Evolutionary conservation across 1,140 invertebrate genomes (phyloP).

Genomic region (Leptonema lineaticorne): DNA sequence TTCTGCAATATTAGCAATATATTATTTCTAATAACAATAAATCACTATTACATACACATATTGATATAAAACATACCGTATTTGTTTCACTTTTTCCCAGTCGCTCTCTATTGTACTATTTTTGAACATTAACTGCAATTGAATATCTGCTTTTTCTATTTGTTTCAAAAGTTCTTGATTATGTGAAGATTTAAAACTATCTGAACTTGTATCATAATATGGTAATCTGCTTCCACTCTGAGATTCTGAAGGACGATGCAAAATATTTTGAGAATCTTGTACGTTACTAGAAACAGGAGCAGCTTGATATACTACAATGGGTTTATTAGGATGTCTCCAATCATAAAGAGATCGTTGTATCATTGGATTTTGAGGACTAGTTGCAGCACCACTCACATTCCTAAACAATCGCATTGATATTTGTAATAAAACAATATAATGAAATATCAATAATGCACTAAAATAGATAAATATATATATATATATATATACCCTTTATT

Average conservation of each 20-base stretch:
- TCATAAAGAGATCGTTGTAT: conserved; percentile 30
- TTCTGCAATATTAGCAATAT: conserved; percentile 45
- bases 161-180: conserved; percentile 35
- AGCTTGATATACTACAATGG: conserved; percentile 31
- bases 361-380: conserved; percentile 29
- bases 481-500: conserved; percentile 34
- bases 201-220: conserved; percentile 38
- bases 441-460: too few species aligned
- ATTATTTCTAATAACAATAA: conserved; percentile 7
- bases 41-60: conserved; percentile 8
- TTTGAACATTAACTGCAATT: conserved; percentile 38
- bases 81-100: conserved; percentile 31
- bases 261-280: conserved; percentile 7
- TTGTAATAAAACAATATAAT: too few species aligned
- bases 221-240: conserved; percentile 11
- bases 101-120: conserved; percentile 29
- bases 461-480: too few species aligned
- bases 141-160: conserved; percentile 33
- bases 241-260: conserved; percentile 13
- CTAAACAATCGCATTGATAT: conserved; percentile 12
- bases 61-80: conserved; percentile 29
- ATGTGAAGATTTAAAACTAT: conserved; percentile 35
- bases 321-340: conserved; percentile 35
- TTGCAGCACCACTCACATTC: conserved; percentile 19
- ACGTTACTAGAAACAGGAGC: background rate